Evolutionary conservation across 1,140 invertebrate species (phyloP).

Genomic region (Penaeus japonicus): DNA sequence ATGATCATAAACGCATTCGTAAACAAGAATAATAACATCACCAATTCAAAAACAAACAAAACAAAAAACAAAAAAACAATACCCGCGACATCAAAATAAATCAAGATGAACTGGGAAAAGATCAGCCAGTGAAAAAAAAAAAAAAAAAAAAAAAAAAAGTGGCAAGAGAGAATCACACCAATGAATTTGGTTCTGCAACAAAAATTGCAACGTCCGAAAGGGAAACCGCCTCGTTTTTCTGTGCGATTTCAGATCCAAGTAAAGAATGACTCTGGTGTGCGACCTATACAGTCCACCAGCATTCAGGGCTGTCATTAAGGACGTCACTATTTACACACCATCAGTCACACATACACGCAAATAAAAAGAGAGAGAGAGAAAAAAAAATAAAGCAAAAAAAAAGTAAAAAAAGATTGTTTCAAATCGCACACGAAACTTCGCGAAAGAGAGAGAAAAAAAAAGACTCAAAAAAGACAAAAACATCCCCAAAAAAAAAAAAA

Average conservation of each 20-base stretch:
- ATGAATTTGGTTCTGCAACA: neutral
- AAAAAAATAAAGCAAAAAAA: neutral
- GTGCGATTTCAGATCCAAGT: no score
- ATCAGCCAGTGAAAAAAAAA: neutral
- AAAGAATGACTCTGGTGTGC: no score
- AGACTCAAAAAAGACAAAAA: no score
- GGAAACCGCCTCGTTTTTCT: neutral
- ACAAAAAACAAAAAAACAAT: neutral
- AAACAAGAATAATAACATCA: no score
- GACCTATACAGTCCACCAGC: no score
- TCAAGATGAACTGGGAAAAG: neutral
- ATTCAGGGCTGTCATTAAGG: no score
- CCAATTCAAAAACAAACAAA: neutral
- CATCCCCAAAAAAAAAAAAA: no score
- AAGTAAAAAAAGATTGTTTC: neutral
- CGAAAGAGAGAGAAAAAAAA: no score
- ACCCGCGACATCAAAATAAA: neutral
- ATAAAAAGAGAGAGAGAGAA: neutral
- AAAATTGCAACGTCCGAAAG: neutral
- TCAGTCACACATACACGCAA: no score
- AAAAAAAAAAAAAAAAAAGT: neutral
- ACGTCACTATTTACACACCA: no score
- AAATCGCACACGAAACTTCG: no score
- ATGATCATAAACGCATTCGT: no score
- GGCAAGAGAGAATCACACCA: neutral